These are phyloP conservation scores for Xenopus petersii DNA, from an alignment of 2,797 vertebrate genomes.

Conservation along the genomic window DNA sequence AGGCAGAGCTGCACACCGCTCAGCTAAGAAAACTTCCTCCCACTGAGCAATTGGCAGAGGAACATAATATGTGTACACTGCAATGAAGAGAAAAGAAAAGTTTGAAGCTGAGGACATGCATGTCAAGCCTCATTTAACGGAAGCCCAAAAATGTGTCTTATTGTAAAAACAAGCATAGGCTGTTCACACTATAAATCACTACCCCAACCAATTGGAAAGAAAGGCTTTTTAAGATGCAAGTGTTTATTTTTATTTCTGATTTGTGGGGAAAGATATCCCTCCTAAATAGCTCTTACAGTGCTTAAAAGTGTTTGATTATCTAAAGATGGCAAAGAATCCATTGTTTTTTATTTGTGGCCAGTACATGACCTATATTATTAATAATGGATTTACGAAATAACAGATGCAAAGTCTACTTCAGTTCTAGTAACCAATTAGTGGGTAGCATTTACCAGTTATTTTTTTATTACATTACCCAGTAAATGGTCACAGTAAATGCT, in stretches of 20 bases:
- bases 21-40: constrained; percentile 65
- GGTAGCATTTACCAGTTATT: no score
- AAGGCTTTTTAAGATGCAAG: constrained; percentile 42
- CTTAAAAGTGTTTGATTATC: background rate
- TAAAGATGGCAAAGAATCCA: no score
- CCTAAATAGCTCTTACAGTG: background rate
- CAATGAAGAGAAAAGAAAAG: background rate
- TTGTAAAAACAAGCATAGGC: constrained; percentile 31
- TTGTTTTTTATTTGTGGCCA: no score
- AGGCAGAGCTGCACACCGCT: constrained; percentile 61
- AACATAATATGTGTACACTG: constrained; percentile 36
- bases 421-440: no score
- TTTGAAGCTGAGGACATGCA: constrained; percentile 19
- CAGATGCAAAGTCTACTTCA: no score
- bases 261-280: background rate
- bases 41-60: constrained; percentile 67
- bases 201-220: constrained; percentile 49
- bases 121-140: constrained; percentile 48
- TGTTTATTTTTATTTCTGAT: constrained; percentile 6
- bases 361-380: no score
- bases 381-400: no score
- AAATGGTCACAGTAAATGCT: no score
- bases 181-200: constrained; percentile 53
- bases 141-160: constrained; percentile 37
- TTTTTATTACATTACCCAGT: no score